These are phyloP conservation scores for Nomada fabriciana DNA, from an alignment of 2,888 invertebrate genomes.

Conservation along the genomic window DNA sequence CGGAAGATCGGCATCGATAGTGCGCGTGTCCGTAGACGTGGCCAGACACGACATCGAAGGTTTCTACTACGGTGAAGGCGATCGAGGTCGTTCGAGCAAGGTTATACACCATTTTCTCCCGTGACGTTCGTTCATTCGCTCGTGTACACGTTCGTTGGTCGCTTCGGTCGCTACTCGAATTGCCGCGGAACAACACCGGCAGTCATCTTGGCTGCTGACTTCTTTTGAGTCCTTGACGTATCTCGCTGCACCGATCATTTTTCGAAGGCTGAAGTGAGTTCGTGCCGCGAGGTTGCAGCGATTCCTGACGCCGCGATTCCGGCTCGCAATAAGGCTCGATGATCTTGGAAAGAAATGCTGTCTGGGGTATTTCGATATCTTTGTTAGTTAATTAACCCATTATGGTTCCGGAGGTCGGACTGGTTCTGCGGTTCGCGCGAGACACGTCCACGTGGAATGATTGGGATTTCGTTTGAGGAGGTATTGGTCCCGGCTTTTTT, in stretches of 20 bases:
- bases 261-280: conserved; percentile 18
- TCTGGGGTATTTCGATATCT: neutral
- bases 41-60: conserved; percentile 59
- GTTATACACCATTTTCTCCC: conserved; percentile 80
- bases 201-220: neutral
- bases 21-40: conserved; percentile 48
- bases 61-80: conserved; percentile 80
- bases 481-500: too few relatives aligned
- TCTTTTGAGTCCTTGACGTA: conserved; percentile 24
- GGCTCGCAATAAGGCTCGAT: neutral
- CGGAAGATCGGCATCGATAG: conserved; percentile 41
- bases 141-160: conserved; percentile 19
- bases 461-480: too few relatives aligned
- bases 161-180: conserved; percentile 23
- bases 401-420: neutral
- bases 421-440: neutral
- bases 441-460: too few relatives aligned
- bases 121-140: conserved; percentile 42
- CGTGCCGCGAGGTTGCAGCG: conserved; percentile 19
- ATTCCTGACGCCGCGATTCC: neutral
- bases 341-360: neutral
- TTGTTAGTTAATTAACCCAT: neutral
- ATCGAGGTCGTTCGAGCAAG: conserved; percentile 81
- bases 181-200: conserved; percentile 19
- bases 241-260: neutral